Evolutionary conservation across 2,888 invertebrate species (phyloP).

Genomic region (Melinopterus prodromus): DNA sequence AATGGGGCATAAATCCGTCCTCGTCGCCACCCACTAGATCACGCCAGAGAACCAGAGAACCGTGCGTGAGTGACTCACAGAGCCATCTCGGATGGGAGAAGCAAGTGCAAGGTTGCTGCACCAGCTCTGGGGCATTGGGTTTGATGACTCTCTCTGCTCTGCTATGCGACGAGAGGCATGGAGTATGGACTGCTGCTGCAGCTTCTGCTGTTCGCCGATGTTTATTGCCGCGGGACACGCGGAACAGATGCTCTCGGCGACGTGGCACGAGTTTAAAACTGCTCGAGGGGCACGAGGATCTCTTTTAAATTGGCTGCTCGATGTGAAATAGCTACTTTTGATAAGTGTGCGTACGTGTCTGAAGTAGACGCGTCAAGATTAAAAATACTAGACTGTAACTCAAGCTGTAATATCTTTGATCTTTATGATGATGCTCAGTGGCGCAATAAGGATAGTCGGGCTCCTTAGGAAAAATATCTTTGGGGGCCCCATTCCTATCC

Average conservation of each 20-base stretch:
- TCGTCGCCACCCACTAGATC: constrained; percentile 46
- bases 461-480: too few species aligned
- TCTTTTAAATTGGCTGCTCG: constrained; percentile 7
- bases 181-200: not conserved
- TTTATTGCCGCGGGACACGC: constrained; percentile 1
- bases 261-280: not conserved
- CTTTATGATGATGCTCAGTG: too few species aligned
- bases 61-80: not conserved
- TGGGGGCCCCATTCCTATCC: too few species aligned
- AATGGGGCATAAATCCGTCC: constrained; percentile 25
- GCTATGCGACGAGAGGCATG: not conserved
- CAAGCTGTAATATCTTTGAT: not conserved
- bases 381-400: not conserved
- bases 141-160: constrained; percentile 18
- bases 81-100: constrained; percentile 46
- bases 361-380: not conserved
- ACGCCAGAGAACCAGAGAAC: constrained; percentile 40
- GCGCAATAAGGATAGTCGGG: too few species aligned
- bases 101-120: constrained; percentile 35
- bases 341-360: not conserved
- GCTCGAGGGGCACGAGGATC: not conserved
- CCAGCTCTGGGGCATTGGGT: constrained; percentile 43
- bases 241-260: not conserved
- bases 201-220: not conserved
- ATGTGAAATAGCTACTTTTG: not conserved